Evolutionary conservation across 2,888 invertebrate genomes (phyloP).

Genomic region (Tolmerus cingulatus): DNA sequence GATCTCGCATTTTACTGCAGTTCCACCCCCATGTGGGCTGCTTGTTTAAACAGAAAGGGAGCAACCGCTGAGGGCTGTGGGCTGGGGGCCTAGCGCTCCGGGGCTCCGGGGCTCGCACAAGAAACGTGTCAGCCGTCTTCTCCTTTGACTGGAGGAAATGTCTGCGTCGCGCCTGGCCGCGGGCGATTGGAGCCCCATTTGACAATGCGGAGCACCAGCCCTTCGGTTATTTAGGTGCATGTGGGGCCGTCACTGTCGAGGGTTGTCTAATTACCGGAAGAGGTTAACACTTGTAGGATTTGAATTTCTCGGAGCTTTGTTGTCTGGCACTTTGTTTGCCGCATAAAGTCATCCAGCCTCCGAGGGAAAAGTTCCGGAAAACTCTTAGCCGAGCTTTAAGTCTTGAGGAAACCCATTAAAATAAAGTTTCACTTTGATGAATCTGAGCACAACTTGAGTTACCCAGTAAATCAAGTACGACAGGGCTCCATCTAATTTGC

Average conservation of each 20-base stretch:
- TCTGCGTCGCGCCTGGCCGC: constrained; percentile 1
- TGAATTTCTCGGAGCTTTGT: constrained; percentile 1
- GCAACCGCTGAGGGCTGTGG: neutral
- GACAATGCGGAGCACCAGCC: constrained; percentile 6
- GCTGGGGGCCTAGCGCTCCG: neutral
- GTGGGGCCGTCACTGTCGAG: constrained; percentile 53
- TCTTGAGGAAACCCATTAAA: neutral
- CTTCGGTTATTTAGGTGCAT: constrained; percentile 32
- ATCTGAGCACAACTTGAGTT: neutral
- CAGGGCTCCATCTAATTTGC: constrained; percentile 5
- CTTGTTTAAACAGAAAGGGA: constrained; percentile 10
- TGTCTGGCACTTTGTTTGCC: constrained; percentile 4
- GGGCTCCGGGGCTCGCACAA: neutral
- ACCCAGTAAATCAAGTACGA: constrained; percentile 1
- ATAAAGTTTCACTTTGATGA: constrained; percentile 36
- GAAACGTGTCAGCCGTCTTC: constrained; percentile 16
- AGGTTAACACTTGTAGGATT: constrained; percentile 57
- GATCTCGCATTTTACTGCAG: constrained; percentile 5
- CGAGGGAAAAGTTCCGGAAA: neutral
- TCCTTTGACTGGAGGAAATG: neutral
- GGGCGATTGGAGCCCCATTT: constrained; percentile 1
- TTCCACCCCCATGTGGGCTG: neutral
- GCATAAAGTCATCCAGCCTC: neutral
- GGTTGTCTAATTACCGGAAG: constrained; percentile 56
- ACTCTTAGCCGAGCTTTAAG: neutral